Percentiles rank a stretch among this genome's conserved stretches.
Evolutionary conservation across 1,140 invertebrate species (phyloP).

Genomic region (Zaprionus africanus): DNA sequence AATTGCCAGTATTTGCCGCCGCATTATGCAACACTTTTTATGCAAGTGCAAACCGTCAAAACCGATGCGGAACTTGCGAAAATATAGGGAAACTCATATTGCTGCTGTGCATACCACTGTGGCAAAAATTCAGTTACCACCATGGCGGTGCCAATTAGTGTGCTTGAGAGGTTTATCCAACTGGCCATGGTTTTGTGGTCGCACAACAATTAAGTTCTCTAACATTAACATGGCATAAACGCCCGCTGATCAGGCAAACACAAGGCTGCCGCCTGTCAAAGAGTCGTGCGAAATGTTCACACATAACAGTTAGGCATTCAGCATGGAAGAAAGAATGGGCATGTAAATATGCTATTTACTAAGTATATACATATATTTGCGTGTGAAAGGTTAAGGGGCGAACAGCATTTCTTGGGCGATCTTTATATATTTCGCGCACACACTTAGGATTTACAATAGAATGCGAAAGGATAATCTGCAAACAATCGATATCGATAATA

Average conservation of each 20-base stretch:
- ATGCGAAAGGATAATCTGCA: background rate
- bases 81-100: constrained; percentile 7
- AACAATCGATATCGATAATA: constrained; percentile 3
- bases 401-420: background rate
- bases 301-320: constrained; percentile 58
- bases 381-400: background rate
- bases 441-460: background rate
- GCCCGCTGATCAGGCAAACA: constrained; percentile 47
- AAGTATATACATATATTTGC: background rate
- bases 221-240: constrained; percentile 47
- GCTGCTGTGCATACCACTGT: constrained; percentile 1
- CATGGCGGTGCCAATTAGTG: constrained; percentile 45
- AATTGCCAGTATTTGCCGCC: constrained; percentile 24
- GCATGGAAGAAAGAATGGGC: constrained; percentile 37
- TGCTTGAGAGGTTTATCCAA: constrained; percentile 1
- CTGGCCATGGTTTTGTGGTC: constrained; percentile 66
- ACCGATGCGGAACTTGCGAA: constrained; percentile 54
- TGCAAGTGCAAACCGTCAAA: constrained; percentile 32
- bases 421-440: background rate
- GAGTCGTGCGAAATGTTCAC: constrained; percentile 68
- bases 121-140: constrained; percentile 1
- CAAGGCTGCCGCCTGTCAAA: constrained; percentile 42
- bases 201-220: constrained; percentile 71
- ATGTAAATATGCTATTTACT: constrained; percentile 14
- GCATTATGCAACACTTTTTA: constrained; percentile 50